These are phyloP conservation scores for Rhyzopertha dominica DNA, from an alignment of 1,140 invertebrate species.

Conservation along the genomic window DNA sequence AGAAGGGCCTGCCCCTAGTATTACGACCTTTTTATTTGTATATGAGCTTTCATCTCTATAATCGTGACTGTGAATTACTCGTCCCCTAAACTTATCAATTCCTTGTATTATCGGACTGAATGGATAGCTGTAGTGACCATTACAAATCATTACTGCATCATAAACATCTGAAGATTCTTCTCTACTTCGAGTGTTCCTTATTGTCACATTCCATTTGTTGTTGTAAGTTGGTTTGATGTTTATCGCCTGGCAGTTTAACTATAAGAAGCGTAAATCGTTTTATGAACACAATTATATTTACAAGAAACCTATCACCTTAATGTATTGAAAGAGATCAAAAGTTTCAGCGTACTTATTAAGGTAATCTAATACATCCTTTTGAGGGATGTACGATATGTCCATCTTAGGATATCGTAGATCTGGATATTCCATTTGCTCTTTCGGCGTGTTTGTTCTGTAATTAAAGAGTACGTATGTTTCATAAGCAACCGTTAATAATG, in stretches of 20 bases:
- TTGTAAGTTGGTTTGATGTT: too few relatives aligned
- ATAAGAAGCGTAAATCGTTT: too few relatives aligned
- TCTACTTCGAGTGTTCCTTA: too few relatives aligned
- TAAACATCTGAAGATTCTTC: too few relatives aligned
- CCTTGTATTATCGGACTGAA: too few relatives aligned
- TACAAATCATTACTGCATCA: too few relatives aligned
- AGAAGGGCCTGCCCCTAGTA: slow-evolving; percentile 85
- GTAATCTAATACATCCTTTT: slow-evolving; percentile 60
- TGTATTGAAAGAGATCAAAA: slow-evolving; percentile 40
- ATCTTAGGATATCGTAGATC: slow-evolving; percentile 55
- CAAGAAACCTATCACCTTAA: slow-evolving; percentile 36
- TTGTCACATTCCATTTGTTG: too few relatives aligned
- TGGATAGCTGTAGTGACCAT: too few relatives aligned
- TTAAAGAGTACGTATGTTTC: slow-evolving; percentile 9
- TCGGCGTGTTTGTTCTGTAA: slow-evolving; percentile 71
- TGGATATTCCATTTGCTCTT: slow-evolving; percentile 71
- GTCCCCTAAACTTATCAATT: too few relatives aligned
- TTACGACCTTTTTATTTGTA: slow-evolving; percentile 59
- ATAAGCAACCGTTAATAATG: too few relatives aligned
- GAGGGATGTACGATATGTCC: slow-evolving; percentile 52
- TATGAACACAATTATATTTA: too few relatives aligned
- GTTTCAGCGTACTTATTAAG: slow-evolving; percentile 43
- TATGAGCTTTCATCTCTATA: slow-evolving; percentile 70
- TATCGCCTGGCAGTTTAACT: too few relatives aligned
- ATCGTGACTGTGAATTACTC: slow-evolving; percentile 74